phyloP scores from a whole-genome alignment of 2,888 invertebrate species.

The Chouioia cunea region DNA sequence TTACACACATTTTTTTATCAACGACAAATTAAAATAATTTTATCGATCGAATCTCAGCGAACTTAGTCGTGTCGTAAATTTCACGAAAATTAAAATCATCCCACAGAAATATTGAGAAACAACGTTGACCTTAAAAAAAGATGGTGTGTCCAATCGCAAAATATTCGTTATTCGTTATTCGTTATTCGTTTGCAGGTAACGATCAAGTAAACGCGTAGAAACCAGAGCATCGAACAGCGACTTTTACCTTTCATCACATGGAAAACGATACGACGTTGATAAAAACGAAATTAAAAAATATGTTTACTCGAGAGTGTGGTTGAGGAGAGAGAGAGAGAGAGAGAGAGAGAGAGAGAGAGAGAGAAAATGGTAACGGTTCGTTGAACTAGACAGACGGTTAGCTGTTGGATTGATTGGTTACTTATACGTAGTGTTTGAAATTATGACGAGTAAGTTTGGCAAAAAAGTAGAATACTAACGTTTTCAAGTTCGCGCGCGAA shows the following conservation, averaged over 20 bases:
- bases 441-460: too few relatives aligned
- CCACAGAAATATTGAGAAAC: too few relatives aligned
- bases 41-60: too few relatives aligned
- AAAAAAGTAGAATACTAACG: too few relatives aligned
- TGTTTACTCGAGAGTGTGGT: too few relatives aligned
- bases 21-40: too few relatives aligned
- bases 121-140: conserved; percentile 19
- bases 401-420: not conserved
- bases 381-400: not conserved
- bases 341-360: not conserved
- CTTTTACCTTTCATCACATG: conserved; percentile 47
- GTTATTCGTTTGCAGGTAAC: conserved; percentile 8
- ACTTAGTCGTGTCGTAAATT: too few relatives aligned
- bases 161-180: not conserved
- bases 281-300: too few relatives aligned
- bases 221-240: conserved; percentile 42
- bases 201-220: conserved; percentile 22
- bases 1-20: too few relatives aligned
- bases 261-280: conserved; percentile 13
- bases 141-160: conserved; percentile 18
- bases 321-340: not conserved
- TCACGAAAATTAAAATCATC: too few relatives aligned
- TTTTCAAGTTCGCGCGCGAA: not conserved
- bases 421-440: too few relatives aligned
- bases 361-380: not conserved